A percentile compares a stretch with the other conserved stretches of the same genome.
These are phyloP conservation scores for Pantherophis alleghaniensis DNA, from an alignment of 2,797 vertebrate genomes.

Conservation along the genomic window DNA sequence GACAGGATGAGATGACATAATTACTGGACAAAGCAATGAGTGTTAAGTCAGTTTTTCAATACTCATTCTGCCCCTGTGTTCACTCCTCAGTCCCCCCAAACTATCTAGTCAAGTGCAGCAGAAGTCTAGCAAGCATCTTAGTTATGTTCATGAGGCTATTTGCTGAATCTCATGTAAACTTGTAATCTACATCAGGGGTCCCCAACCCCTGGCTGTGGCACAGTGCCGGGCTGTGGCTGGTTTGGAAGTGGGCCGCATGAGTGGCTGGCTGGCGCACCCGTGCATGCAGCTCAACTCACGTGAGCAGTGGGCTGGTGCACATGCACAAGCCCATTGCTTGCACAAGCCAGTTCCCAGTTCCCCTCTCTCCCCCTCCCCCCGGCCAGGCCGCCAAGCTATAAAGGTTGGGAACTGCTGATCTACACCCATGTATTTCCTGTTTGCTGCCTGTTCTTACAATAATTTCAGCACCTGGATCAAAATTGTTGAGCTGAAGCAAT, in stretches of 20 bases:
- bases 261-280: neutral
- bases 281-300: neutral
- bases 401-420: neutral
- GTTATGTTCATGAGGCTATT: neutral
- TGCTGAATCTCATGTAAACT: neutral
- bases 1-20: neutral
- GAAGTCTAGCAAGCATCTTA: neutral
- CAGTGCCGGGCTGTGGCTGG: neutral
- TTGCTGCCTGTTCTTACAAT: neutral
- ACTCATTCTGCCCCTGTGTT: neutral
- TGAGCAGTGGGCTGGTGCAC: no score
- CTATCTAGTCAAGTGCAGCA: neutral
- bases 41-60: neutral
- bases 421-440: neutral
- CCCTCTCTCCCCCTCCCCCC: no score
- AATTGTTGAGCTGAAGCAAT: conserved; percentile 42
- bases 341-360: neutral
- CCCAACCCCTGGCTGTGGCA: rapidly evolving
- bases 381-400: neutral
- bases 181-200: neutral
- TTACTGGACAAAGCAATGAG: neutral
- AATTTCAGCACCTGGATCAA: conserved; percentile 35
- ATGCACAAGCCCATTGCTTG: no score
- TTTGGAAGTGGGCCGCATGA: neutral
- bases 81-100: neutral